phyloP scores from a whole-genome alignment of 92 coral and sea anemone genomes.

The Actinostola sp. region DNA sequence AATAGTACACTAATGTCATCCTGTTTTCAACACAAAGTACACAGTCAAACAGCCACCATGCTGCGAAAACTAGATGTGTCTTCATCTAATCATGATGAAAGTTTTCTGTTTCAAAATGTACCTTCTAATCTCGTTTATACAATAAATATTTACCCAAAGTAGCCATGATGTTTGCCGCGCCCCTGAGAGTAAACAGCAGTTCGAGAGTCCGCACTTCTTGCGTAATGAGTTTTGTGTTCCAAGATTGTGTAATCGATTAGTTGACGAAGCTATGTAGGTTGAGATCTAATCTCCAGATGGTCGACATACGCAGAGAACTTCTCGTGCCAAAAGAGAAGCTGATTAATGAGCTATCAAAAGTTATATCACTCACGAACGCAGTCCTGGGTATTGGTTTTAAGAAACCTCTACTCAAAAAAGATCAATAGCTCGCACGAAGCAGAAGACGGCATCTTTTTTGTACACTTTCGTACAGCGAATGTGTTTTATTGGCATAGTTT shows the following conservation, averaged over 20 bases:
- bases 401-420: too few relatives aligned
- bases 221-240: background rate
- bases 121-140: background rate
- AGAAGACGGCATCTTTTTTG: too few relatives aligned
- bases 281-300: conserved; percentile 19
- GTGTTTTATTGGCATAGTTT: background rate
- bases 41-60: conserved; percentile 7
- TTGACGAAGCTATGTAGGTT: background rate
- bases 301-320: background rate
- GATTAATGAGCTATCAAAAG: conserved; percentile 3
- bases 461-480: too few relatives aligned
- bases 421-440: too few relatives aligned
- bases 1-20: too few relatives aligned
- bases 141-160: background rate
- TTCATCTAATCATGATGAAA: background rate
- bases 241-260: background rate
- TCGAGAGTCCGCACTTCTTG: background rate
- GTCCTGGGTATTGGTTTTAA: too few relatives aligned
- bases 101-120: too few relatives aligned
- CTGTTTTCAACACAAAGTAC: too few relatives aligned
- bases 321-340: conserved; percentile 5
- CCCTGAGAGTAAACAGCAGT: background rate
- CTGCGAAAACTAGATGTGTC: background rate
- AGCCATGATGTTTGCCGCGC: background rate
- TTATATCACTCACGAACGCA: background rate